Conservation (phyloP, 2,113 vertebrate species). For the Platichthys flesus region DNA sequence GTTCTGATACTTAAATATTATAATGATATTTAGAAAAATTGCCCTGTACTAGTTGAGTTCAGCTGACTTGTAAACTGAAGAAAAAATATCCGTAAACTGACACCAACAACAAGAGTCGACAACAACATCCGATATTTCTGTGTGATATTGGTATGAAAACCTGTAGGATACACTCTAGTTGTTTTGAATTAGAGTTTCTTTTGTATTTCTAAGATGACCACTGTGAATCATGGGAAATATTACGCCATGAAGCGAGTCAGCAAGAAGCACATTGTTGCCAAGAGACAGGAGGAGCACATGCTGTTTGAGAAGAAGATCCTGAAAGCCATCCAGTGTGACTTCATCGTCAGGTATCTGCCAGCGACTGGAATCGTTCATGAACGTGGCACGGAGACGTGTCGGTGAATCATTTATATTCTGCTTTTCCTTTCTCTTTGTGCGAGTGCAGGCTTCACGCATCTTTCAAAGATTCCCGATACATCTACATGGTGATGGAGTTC, state of each 20-base stretch:
- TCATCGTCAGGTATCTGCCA: conserved; percentile 79
- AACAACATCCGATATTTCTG: too few relatives aligned
- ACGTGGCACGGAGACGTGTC: too few relatives aligned
- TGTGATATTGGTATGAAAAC: too few relatives aligned
- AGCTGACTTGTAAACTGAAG: too few relatives aligned
- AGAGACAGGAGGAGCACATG: conserved; percentile 83
- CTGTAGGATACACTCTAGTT: too few relatives aligned
- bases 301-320: conserved; percentile 84
- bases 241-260: conserved; percentile 84
- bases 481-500: conserved; percentile 88
- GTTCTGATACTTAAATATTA: too few relatives aligned
- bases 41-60: too few relatives aligned
- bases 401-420: not conserved
- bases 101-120: too few relatives aligned
- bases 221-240: conserved; percentile 75
- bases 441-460: conserved; percentile 79
- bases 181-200: too few relatives aligned
- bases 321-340: conserved; percentile 76
- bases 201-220: conserved; percentile 72
- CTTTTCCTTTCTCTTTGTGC: not conserved
- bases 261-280: conserved; percentile 83
- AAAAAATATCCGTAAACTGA: too few relatives aligned
- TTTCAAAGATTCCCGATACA: conserved; percentile 81
- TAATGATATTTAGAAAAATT: not conserved
- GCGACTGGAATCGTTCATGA: not conserved